Evolutionary conservation across 2,888 invertebrate genomes (phyloP), one percentile per base, ranked within the genome.

Genomic region (Hirtodrosophila duncani): DNA sequence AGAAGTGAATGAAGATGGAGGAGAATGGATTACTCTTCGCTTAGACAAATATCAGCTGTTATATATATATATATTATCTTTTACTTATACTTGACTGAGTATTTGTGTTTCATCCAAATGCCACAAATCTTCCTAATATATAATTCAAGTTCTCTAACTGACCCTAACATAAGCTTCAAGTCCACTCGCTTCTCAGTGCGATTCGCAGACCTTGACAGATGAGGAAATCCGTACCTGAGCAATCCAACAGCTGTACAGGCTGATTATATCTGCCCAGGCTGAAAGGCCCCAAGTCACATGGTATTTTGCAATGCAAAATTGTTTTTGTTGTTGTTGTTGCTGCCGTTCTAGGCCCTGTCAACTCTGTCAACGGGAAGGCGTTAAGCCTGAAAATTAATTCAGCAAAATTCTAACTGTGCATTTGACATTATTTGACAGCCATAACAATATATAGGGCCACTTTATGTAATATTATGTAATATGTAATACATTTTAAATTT

Each of bases 311-410:
- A 37, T 37, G 21, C 26, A 37, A 26, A 37, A 9, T 41, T 44
- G 36, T 30, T 44, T 10, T 26, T 45, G 20, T n/a, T 34, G 17
- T 13, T 37, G 16, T 44, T 44, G 44, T 21, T 17, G 33, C 30
- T 31, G 50, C 17, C 11, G 33, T 13, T 27, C n/a, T n/a, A n/a
- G n/a, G 29, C 38, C 9, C 45, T 38, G 49, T 44, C n/a, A n/a
- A n/a, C 44, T 27, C 10, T 27, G 7, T 21, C 30, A 17, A 13
- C 4, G 20, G 13, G 31, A 17, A 38, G 50, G 50, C 46, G 46
- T 46, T 33, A 42, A 36, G 37, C 46, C 46, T 46, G 46, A 46
- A 51, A 46, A 51, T 51, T 38, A 51, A 51, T 51, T 37, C 50
- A 17, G 13, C 44, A 27, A 21, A 36, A 45, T 30, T 36, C 10